Base-by-base conservation (phyloP, 2,888 invertebrate species). In the Autographa gamma region DNA sequence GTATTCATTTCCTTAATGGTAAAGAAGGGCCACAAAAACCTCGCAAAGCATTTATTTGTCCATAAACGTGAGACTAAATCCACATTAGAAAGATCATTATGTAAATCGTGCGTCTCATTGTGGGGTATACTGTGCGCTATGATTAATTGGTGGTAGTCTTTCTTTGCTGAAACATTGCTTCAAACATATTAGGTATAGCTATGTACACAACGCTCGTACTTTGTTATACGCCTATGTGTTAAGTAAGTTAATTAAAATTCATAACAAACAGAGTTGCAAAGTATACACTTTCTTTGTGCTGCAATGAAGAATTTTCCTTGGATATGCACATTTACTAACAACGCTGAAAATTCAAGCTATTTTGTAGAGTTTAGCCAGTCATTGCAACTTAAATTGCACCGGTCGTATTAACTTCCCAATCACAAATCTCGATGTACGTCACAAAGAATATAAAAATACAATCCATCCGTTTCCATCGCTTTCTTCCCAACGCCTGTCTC, bases 51-150 rank as follows among this genome's bases (percentile, higher is more conserved):
- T 56, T 56, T 56, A 56, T 56, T 56, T 56, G 54, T 19, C 13
- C 54, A 13, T 19, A 11, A 56, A 25, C 54, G 54, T 25, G 19
- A 56, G 19, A 19, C 54, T 56, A 56, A 56, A 56, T 56, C 11
- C 54, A 56, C 54, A 56, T 56, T 56, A 56, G 19, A 56, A 56
- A 13, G 54, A 56, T 56, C 54, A 56, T 56, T 56, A 56, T 56
- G 54, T 25, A 56, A 56, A 56, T 56, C 19, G 13, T 19, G 13
- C 54, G 54, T 56, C 54, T 56, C 54, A 56, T 25, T 56, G 54
- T 56, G 19, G 54, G 25, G 54, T 19, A 25, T 25, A 56, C 54
- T 14, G 11, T 25, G 19, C 54, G 14, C 19, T 25, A 56, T 19
- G 54, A 56, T 56, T 56, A 56, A 56, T 56, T 19, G 25, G 25